Percentiles rank a stretch among this genome's conserved stretches.
Conservation (phyloP, 2,888 invertebrate species). For the Eumerus sabulonum region DNA sequence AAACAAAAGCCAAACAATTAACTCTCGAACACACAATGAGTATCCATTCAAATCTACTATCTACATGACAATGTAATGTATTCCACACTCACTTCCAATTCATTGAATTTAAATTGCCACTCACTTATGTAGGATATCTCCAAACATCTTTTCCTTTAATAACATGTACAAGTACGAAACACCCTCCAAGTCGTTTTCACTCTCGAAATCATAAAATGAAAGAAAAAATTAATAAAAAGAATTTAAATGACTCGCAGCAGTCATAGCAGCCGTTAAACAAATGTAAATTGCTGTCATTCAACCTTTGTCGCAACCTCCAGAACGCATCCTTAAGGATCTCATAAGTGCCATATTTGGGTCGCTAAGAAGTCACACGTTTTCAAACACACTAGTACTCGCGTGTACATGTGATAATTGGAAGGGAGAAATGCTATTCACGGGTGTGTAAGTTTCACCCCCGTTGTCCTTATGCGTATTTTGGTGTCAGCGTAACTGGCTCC, state of each 20-base stretch:
- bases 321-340: conserved; percentile 48
- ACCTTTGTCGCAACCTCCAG: conserved; percentile 61
- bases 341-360: conserved; percentile 62
- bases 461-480: conserved; percentile 18
- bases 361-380: conserved; percentile 31
- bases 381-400: too few species aligned
- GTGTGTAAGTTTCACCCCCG: too few species aligned
- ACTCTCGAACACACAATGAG: background rate
- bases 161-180: conserved; percentile 4
- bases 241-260: conserved; percentile 10
- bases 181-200: conserved; percentile 36
- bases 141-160: conserved; percentile 11
- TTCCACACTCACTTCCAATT: conserved; percentile 19
- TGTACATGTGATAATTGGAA: conserved; percentile 66
- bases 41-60: conserved; percentile 1
- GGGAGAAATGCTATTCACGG: conserved; percentile 54
- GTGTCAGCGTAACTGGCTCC: too few species aligned
- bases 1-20: too few species aligned
- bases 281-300: conserved; percentile 56
- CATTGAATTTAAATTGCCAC: conserved; percentile 52
- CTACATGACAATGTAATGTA: conserved; percentile 2
- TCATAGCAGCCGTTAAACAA: conserved; percentile 53
- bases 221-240: conserved; percentile 35
- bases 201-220: conserved; percentile 49
- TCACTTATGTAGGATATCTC: conserved; percentile 9